Percentiles rank a stretch among this genome's conserved stretches.
These are phyloP conservation scores for Chrysolophus pictus DNA, from an alignment of 2,797 vertebrate genomes.

Conservation along the genomic window DNA sequence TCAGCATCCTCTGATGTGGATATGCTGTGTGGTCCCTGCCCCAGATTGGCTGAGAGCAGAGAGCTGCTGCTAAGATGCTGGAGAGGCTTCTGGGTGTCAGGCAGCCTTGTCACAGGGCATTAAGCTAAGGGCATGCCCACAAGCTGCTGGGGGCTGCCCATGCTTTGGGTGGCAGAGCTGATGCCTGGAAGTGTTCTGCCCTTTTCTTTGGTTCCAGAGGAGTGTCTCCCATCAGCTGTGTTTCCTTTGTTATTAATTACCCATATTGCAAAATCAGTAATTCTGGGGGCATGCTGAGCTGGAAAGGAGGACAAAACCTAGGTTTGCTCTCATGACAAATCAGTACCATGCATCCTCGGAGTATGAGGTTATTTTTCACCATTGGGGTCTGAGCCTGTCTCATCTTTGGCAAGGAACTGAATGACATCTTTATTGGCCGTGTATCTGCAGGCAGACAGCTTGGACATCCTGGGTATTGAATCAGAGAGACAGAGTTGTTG, in stretches of 20 bases:
- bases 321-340: neutral
- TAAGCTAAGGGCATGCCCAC: neutral
- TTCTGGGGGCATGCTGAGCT: neutral
- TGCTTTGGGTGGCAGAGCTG: neutral
- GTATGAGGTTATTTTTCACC: neutral
- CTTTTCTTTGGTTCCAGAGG: neutral
- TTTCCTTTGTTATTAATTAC: neutral
- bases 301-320: neutral
- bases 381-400: neutral
- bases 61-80: neutral
- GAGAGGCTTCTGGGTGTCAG: neutral
- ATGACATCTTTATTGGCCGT: neutral
- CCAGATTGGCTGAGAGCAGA: neutral
- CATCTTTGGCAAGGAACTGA: neutral
- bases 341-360: neutral
- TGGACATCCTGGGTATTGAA: neutral
- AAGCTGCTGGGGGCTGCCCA: neutral
- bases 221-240: neutral
- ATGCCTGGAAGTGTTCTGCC: neutral
- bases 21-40: rapidly evolving
- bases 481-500: neutral
- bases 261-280: neutral
- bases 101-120: neutral
- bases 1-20: neutral
- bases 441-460: neutral